phyloP scores from a whole-genome alignment of 2,888 invertebrate species.

The Synergus gifuensis region DNA sequence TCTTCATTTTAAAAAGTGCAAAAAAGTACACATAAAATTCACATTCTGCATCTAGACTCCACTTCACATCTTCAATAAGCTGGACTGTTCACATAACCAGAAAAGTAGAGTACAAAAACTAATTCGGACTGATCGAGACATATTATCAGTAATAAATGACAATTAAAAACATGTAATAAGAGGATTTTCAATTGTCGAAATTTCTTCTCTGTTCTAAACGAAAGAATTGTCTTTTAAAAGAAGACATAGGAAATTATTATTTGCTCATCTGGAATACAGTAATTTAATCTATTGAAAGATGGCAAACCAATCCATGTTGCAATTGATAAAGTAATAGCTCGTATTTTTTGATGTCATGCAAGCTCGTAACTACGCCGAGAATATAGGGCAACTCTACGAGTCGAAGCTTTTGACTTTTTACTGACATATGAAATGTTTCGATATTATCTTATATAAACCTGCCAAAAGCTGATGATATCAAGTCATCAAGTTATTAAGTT shows the following conservation, averaged over 20 bases:
- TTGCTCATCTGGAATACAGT: not conserved
- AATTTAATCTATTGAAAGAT: constrained; percentile 7
- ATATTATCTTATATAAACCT: constrained; percentile 23
- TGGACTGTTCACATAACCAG: not conserved
- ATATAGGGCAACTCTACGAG: constrained; percentile 24
- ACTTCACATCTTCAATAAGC: constrained; percentile 34
- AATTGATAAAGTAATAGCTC: constrained; percentile 18
- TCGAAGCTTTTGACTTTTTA: constrained; percentile 12
- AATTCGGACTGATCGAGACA: not conserved
- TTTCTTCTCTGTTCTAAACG: no score
- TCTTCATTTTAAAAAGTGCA: constrained; percentile 32
- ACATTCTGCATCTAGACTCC: constrained; percentile 4
- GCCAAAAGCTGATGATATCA: not conserved
- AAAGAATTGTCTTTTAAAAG: no score
- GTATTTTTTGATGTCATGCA: constrained; percentile 30
- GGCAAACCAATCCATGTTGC: not conserved
- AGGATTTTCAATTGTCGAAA: no score
- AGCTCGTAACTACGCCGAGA: constrained; percentile 6
- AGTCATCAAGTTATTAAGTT: not conserved
- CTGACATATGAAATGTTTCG: constrained; percentile 41
- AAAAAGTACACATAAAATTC: constrained; percentile 21
- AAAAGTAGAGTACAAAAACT: not conserved
- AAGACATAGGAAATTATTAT: no score
- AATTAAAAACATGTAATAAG: not conserved
- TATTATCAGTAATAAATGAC: not conserved